Base-by-base conservation (phyloP, 2,888 invertebrate species). In the Pseudeuparius sepicola region DNA sequence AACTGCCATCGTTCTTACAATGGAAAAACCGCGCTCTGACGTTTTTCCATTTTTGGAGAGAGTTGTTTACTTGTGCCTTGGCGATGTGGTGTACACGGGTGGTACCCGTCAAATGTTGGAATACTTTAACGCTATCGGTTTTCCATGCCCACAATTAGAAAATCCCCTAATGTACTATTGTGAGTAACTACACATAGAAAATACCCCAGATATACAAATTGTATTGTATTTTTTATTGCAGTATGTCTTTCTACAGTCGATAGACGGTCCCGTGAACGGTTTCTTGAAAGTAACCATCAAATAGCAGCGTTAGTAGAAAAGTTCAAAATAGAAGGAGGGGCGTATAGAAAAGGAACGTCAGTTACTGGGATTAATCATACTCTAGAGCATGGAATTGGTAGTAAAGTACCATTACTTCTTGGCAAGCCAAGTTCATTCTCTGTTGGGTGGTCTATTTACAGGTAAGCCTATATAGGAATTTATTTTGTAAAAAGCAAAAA, bases 131-230 rank as follows among this genome's bases (percentile, higher is more conserved):
- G 82, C 82, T 43, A 89, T 96, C 46, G 96, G 96, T 2, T 94
- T 93, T 58, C 93, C 94, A 0, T 97, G 96, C 60, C 96, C 96
- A 0, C 88, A 92, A 56, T 66, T 93, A 30, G 96, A 96, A 57
- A 97, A 97, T 62, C 96, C 96, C 0, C 68, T 96, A n/a, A 94
- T 94, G 85, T 96, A 93, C 62, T 97, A 94, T 57, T 67, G 90
- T 90, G 65, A 77, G 86, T 73, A 4, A 10, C n/a, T 34, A 13
- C 15, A 13, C 6, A 14, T 7, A 6, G 6, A 28, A 20, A 7
- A 20, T 20, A 20, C 7, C 6, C 20, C n/a, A 20, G n/a, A n/a
- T 7, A n/a, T 6, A 6, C 20, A 7, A n/a, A 6, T 7, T 20
- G 6, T 20, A 20, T 20, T 20, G 6, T n/a, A n/a, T n/a, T n/a